Base-by-base conservation (phyloP, 2,797 vertebrate species). In the Octomys mimax region DNA sequence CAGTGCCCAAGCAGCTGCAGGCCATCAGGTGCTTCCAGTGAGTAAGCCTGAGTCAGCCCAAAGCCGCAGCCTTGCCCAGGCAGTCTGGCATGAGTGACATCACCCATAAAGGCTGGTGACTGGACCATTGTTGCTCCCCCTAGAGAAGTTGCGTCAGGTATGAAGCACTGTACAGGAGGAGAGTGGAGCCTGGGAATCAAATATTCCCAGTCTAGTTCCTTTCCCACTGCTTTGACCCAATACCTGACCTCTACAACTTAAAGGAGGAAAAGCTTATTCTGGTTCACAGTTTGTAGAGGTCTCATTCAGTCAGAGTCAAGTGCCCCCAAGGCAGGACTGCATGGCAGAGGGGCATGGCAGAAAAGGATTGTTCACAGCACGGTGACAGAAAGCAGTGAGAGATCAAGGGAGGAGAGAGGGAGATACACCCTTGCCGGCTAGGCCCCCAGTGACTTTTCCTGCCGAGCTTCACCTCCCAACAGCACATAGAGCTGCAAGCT, bases 1-100 rank as follows among this genome's bases (percentile, higher is more conserved):
- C 19, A 49, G 36, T 59, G 91, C 64, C 54, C 87, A 64, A 42
- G 36, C 83, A 96, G 81, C 94, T 2, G n/a, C 64, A 21, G 82
- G 75, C 64, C n/a, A 42, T 21, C n/a, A 66, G 82, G 0, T 78
- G n/a, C 71, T 92, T 88, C 91, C 42, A 39, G 87, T 92, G 95
- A 97, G 96, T 73, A 80, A 94, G n/a, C 79, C 36, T 87, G 64
- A 97, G 31, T n/a, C 57, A 79, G 26, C 85, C 77, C 31, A 82
- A n/a, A 36, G 21, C 36, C 78, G 42, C 81, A 70, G 66, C 83
- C 95, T 91, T 80, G 54, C 86, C 88, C 95, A 75, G 42, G 92
- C 36, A 31, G 57, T 64, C 6, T 2, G 13, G 71, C 82, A 84
- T 49, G 33, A 14, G 31, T 26, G 52, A 94, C 77, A 22, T 71